Evolutionary conservation across 2,888 invertebrate genomes (phyloP).

Genomic region (Himalopsyche japonica): DNA sequence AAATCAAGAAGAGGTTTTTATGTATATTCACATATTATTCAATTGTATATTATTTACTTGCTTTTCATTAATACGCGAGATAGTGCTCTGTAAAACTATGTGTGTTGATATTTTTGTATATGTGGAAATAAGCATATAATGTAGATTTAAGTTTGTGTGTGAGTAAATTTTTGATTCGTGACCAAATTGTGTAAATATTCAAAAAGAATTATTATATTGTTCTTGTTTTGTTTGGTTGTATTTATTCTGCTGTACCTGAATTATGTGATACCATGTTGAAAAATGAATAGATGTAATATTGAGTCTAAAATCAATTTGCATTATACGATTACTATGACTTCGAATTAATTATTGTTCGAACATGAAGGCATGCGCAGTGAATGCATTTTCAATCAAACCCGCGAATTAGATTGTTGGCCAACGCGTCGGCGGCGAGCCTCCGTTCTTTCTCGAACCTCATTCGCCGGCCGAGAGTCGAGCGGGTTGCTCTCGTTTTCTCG

Average conservation of each 20-base stretch:
- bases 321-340: not conserved
- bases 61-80: too few relatives aligned
- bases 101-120: too few relatives aligned
- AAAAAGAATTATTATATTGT: too few relatives aligned
- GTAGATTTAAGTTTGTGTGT: too few relatives aligned
- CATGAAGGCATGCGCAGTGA: constrained; percentile 8
- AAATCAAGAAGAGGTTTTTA: too few relatives aligned
- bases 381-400: not conserved
- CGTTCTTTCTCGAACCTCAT: constrained; percentile 14
- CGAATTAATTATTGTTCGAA: not conserved
- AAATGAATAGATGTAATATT: not conserved
- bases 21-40: too few relatives aligned
- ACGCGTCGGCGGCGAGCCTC: constrained; percentile 5
- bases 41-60: too few relatives aligned
- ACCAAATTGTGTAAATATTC: too few relatives aligned
- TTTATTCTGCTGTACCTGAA: not conserved
- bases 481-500: not conserved
- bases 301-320: not conserved
- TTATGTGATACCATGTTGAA: not conserved
- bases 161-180: too few relatives aligned
- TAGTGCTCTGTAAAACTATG: too few relatives aligned
- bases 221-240: not conserved
- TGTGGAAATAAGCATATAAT: too few relatives aligned
- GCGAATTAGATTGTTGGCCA: not conserved
- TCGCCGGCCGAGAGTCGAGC: constrained; percentile 23